A percentile compares a stretch with the other conserved stretches of the same genome.
Evolutionary conservation across 2,888 invertebrate genomes (phyloP).

Genomic region (Megastigmus dorsalis): DNA sequence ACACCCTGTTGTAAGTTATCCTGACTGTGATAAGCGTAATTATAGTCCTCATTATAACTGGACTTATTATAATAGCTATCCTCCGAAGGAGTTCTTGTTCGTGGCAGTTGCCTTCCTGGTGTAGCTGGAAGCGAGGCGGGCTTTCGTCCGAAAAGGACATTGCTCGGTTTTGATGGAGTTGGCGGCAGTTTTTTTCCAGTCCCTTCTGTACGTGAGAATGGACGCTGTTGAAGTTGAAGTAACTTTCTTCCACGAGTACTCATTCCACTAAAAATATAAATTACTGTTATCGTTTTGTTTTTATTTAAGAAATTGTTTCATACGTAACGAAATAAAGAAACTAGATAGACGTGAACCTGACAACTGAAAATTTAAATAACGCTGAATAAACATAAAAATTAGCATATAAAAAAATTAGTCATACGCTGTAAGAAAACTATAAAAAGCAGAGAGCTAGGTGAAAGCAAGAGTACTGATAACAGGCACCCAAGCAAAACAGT

Average conservation of each 20-base stretch:
- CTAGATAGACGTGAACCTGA: no score
- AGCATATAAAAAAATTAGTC: no score
- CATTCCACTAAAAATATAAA: constrained; percentile 58
- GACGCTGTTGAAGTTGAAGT: constrained; percentile 65
- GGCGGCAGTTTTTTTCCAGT: constrained; percentile 73
- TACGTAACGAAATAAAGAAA: no score
- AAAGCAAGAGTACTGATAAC: no score
- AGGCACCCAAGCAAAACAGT: no score
- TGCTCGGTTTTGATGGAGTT: constrained; percentile 71
- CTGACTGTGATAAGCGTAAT: constrained; percentile 82
- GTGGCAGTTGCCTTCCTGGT: constrained; percentile 77
- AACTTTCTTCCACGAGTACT: constrained; percentile 64
- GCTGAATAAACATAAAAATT: no score
- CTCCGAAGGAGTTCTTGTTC: constrained; percentile 68
- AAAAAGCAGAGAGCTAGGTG: no score
- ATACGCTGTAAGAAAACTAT: no score
- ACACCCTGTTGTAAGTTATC: constrained; percentile 77
- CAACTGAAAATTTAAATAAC: no score
- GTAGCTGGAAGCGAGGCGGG: constrained; percentile 76
- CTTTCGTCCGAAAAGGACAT: constrained; percentile 65
- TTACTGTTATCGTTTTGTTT: no score
- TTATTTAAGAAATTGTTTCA: no score
- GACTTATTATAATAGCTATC: constrained; percentile 74
- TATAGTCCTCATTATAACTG: constrained; percentile 82
- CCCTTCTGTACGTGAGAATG: constrained; percentile 62